These are phyloP conservation scores for Eilema caniola DNA, from an alignment of 2,888 invertebrate genomes.

Conservation along the genomic window DNA sequence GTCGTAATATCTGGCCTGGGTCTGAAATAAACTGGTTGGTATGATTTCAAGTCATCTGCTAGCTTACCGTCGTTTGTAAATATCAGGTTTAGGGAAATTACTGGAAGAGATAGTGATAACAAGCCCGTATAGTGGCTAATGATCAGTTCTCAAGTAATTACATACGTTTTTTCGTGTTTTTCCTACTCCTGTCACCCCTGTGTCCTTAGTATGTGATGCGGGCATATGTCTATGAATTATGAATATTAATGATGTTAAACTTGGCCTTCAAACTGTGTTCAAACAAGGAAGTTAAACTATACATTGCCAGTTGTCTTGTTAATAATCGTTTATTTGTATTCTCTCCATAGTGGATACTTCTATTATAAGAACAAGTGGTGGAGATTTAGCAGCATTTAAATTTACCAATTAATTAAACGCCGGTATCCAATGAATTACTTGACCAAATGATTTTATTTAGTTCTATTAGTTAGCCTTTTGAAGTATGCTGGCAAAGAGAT, in stretches of 20 bases:
- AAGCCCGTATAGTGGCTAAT: not conserved
- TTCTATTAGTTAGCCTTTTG: no score
- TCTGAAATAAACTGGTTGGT: no score
- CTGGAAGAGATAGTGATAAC: not conserved
- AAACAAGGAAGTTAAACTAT: not conserved
- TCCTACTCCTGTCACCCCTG: not conserved
- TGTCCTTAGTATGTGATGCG: not conserved
- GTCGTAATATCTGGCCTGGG: no score
- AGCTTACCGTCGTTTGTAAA: not conserved
- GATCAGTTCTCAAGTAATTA: not conserved
- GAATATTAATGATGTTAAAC: slow-evolving; percentile 1
- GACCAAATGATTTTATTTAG: no score
- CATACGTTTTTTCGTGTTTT: not conserved
- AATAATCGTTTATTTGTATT: no score
- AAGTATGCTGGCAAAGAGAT: no score
- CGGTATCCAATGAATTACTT: no score
- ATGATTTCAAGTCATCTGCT: no score
- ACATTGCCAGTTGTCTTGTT: not conserved
- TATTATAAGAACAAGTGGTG: no score
- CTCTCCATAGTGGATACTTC: no score
- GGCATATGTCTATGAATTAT: not conserved
- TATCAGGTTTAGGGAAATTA: not conserved
- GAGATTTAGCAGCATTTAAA: no score
- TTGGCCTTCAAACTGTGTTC: not conserved
- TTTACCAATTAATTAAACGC: no score